Conservation (phyloP, 2,113 vertebrate genomes). For the Corydoras maculifer region DNA sequence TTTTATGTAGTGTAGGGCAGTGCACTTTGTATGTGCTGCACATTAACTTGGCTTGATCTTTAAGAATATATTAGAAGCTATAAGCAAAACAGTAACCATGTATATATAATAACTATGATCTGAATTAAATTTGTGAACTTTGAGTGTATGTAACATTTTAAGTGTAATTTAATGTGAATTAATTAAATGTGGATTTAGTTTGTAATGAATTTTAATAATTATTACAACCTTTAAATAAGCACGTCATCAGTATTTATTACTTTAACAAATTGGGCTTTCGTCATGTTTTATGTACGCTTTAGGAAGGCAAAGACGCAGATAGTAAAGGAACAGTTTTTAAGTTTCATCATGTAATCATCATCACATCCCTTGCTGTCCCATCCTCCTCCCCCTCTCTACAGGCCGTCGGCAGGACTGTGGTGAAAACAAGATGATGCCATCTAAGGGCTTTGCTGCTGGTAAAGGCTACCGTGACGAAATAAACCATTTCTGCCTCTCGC, state of each 20-base stretch:
- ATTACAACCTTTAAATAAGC: neutral
- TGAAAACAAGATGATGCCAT: conserved; percentile 66
- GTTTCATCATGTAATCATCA: conserved; percentile 21
- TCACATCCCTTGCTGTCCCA: conserved; percentile 50
- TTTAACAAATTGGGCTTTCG: neutral
- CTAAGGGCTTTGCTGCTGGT: conserved; percentile 68
- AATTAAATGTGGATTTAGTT: too few relatives aligned
- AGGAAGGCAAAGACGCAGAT: neutral
- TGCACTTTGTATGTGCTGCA: too few relatives aligned
- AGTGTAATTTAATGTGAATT: too few relatives aligned
- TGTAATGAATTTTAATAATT: too few relatives aligned
- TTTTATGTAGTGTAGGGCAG: too few relatives aligned
- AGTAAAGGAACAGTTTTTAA: neutral
- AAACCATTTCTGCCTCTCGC: conserved; percentile 18
- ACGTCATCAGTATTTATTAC: neutral
- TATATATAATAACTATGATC: too few relatives aligned
- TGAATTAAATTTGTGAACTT: too few relatives aligned
- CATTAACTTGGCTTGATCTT: too few relatives aligned
- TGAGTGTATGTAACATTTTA: too few relatives aligned
- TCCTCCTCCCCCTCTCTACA: conserved; percentile 50
- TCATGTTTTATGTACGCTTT: neutral
- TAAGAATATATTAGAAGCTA: too few relatives aligned
- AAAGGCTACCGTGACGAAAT: conserved; percentile 46
- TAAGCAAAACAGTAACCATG: too few relatives aligned
- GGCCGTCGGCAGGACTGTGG: conserved; percentile 66